Base-by-base conservation (phyloP, 2,797 vertebrate species). In the Lepus townsendii region DNA sequence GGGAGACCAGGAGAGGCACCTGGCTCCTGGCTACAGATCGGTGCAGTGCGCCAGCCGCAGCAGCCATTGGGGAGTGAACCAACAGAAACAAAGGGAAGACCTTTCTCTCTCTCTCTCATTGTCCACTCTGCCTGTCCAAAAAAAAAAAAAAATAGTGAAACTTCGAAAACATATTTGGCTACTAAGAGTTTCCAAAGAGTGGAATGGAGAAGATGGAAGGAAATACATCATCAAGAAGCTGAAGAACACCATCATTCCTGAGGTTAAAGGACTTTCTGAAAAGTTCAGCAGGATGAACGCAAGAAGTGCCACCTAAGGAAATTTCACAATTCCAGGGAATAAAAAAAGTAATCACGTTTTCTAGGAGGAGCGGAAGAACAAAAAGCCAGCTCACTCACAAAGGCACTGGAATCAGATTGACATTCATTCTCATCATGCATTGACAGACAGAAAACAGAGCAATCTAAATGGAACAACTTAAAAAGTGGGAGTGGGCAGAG, bases 271-370 rank as follows among this genome's bases (percentile, higher is more conserved):
- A 7, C 17, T 65, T 13, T 20, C 47, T 27, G 30, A 90, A 80
- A 90, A 60, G 42, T 9, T 60, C n/a, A 38, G 8, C 57, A 50
- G 35, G 22, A 47, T 69, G 54, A 71, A 35, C 83, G 63, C 65
- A 57, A 71, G 35, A 62, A 62, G 22, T 2, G 0, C 14, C 9
- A 47, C 71, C 47, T 66, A 27, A 47, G 30, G 66, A 71, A 87
- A 88, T 92, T 47, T 71, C 5, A 35, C 57, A 83, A 78, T 27
- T 35, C 76, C 42, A 72, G 66, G 50, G 50, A 88, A 78, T 32
- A 68, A 88, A 83, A 32, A 77, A 71, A 30, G 71, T 63, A 14
- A 14, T 19, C 85, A 84, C n/a, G 79, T 84, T 89, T 92, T 84
- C 30, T 50, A 50, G n/a, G 78, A 89, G 63, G 32, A 52, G 83